A percentile compares a stretch with the other conserved stretches of the same genome.
These are phyloP conservation scores for Pectinophora gossypiella DNA, from an alignment of 1,140 invertebrate genomes.

Conservation along the genomic window DNA sequence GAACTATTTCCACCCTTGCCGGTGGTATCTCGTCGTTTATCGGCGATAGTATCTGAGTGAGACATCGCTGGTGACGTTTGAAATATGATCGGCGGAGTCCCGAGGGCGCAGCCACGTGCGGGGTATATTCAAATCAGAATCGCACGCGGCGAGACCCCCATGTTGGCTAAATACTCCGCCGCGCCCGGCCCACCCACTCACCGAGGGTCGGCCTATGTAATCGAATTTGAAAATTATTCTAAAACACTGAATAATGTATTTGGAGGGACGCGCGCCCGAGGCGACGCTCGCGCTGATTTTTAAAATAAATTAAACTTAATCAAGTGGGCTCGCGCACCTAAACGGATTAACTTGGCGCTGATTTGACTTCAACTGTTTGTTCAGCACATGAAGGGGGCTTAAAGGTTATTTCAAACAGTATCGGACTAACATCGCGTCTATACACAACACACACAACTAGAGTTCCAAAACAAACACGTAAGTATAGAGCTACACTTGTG, in stretches of 20 bases:
- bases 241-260: conserved; percentile 76
- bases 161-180: conserved; percentile 72
- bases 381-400: conserved; percentile 54
- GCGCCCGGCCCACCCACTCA: conserved; percentile 73
- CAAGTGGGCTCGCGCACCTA: conserved; percentile 72
- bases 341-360: conserved; percentile 72
- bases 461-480: background rate
- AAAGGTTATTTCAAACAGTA: conserved; percentile 56
- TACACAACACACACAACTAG: conserved; percentile 11
- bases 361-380: conserved; percentile 70
- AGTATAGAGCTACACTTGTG: too few species aligned
- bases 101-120: conserved; percentile 64
- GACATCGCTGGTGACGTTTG: conserved; percentile 73
- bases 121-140: conserved; percentile 70
- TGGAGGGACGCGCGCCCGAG: conserved; percentile 57
- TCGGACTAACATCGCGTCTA: conserved; percentile 31
- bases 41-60: conserved; percentile 73
- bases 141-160: conserved; percentile 67
- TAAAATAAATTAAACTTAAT: conserved; percentile 75
- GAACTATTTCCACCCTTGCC: conserved; percentile 67
- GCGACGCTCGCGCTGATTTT: conserved; percentile 63
- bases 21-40: conserved; percentile 65
- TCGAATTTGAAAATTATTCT: conserved; percentile 76
- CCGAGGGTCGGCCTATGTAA: conserved; percentile 72
- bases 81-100: conserved; percentile 72